A percentile compares a stretch with the other conserved stretches of the same genome.
phyloP scores from a whole-genome alignment of 35 echinoderm and acorn worm genomes.

The Antedon bifida region DNA sequence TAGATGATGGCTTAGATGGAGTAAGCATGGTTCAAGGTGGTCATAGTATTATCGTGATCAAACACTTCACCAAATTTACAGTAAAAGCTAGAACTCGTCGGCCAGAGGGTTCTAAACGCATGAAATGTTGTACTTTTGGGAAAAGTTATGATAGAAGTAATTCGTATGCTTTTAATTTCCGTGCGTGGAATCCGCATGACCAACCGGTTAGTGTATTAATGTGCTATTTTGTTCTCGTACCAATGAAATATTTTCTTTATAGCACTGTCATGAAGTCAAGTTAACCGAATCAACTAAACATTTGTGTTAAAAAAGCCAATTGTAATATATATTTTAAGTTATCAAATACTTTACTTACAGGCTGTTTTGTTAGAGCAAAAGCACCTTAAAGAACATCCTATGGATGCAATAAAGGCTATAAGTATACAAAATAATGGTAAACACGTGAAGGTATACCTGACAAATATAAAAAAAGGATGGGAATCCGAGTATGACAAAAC shows the following conservation, averaged over 20 bases:
- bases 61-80: conserved; percentile 14
- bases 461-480: background rate
- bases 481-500: background rate
- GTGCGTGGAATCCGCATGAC: background rate
- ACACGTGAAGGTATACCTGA: background rate
- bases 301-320: too few relatives aligned
- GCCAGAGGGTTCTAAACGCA: background rate
- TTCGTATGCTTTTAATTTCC: background rate
- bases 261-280: too few relatives aligned
- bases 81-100: background rate
- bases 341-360: background rate
- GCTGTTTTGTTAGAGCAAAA: background rate
- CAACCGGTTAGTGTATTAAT: background rate
- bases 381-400: background rate
- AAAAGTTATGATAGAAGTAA: background rate
- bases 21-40: conserved; percentile 6
- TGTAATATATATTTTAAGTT: too few relatives aligned
- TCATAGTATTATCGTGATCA: background rate
- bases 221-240: too few relatives aligned
- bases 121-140: background rate
- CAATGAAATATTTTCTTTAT: too few relatives aligned
- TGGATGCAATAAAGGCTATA: background rate
- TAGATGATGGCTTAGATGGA: background rate
- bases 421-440: background rate
- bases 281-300: too few relatives aligned